Base-by-base conservation (phyloP, 2,113 vertebrate species). In the Xiphophorus couchianus region DNA sequence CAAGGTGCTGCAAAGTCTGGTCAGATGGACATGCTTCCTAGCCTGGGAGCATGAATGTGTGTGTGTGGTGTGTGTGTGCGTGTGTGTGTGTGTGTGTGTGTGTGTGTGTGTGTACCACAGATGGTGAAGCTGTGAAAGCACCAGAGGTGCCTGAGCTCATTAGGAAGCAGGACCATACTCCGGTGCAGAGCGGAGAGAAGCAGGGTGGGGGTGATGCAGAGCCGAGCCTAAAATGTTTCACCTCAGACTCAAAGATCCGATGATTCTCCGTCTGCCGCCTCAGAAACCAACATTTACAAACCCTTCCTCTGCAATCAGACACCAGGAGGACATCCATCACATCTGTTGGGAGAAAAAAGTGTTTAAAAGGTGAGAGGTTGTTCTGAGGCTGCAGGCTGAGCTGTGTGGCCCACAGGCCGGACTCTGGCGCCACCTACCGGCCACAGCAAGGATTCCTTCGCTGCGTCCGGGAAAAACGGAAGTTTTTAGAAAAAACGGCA, bases 121-220 rank as follows among this genome's bases (percentile, higher is more conserved):
- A 88, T 81, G 86, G 86, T 61, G 82, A 76, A 81, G 82, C 75
- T 69, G 68, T 80, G 85, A 89, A 85, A 80, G 91, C 69, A 67
- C 76, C 85, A 69, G 80, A 88, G 86, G 89, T 88, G 86, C 86
- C 82, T 58, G 81, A 77, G 90, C 93, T 94, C 93, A 94, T 94
- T 94, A 93, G 79, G 88, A 94, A 90, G 68, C 91, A 94, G 82
- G 89, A 84, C 93, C 93, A 93, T 84, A 89, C 92, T 86, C 82
- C 76, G 77, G 91, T 93, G 93, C 93, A 93, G 93, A 89, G 86
- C 80, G 77, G 84, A 42, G 72, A 66, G 44, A 37, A 25, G 37
- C 29, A 44, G 77, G 44, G 73, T 33, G 2, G 2, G 62, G 66
- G 61, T 77, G 69, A 69, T 31, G 80, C 67, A 73, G 65, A 84